Base-by-base conservation (phyloP, 2,113 vertebrate genomes). In the Neogobius melanostomus region DNA sequence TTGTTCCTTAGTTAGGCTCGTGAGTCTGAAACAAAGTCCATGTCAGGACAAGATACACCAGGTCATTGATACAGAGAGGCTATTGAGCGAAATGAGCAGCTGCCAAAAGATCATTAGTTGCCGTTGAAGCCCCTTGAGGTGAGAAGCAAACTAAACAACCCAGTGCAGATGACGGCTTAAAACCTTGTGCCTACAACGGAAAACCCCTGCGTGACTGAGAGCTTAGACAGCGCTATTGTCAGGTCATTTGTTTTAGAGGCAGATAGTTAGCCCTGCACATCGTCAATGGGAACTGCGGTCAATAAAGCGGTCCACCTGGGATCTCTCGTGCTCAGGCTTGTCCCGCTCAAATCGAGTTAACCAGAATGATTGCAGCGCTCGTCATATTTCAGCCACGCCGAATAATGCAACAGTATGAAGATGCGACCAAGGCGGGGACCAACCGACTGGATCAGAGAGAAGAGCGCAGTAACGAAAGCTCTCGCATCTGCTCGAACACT, bases 401-500 rank as follows among this genome's bases (percentile, higher is more conserved):
- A 61, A 61, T 61, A 60, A 61, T 48, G 44, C 49, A 74, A 69
- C 52, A 69, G 51, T 67, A 69, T 62, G 11, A 47, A 43, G 69
- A 67, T 44, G 49, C 15, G 43, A 12, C 59, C 21, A n/a, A 46
- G 53, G 59, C 57, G 51, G 16, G 28, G 50, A 56, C 28, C 16
- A 9, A 68, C 6, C 10, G 53, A 3, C 46, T 66, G 5, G 75
- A 53, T 8, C 46, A 2, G 64, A 48, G 42, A 43, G 51, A 57
- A 66, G 11, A 11, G 61, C 47, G 51, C 1, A 28, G 11, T 66
- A 71, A 54, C 66, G 63, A 69, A 67, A 61, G 57, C 56, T 43
- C 60, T 69, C 51, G 66, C 77, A 72, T 83, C 72, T 79, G 81
- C 53, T 28, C 48, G 46, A 43, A 79, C 77, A 82, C 48, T 53